A percentile compares a stretch with the other conserved stretches of the same genome.
phyloP scores from a whole-genome alignment of 1,140 invertebrate species.

The Formica selysi region DNA sequence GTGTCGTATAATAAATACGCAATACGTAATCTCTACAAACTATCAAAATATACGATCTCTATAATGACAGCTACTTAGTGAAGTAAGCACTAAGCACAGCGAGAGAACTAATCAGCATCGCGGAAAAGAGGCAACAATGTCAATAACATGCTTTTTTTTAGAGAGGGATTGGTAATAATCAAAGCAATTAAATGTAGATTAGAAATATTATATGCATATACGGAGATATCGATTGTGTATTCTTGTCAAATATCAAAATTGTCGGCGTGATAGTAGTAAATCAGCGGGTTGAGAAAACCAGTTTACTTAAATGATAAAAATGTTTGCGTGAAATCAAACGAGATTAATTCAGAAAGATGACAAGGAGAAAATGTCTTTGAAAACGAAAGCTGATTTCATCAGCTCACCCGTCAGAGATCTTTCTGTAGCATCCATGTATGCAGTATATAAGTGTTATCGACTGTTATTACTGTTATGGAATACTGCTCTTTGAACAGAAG shows the following conservation, averaged over 20 bases:
- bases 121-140: too few relatives aligned
- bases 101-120: too few relatives aligned
- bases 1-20: too few relatives aligned
- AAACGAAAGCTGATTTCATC: slow-evolving; percentile 49
- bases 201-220: too few relatives aligned
- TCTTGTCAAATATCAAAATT: slow-evolving; percentile 1
- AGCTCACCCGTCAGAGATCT: slow-evolving; percentile 26
- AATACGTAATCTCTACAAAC: too few relatives aligned
- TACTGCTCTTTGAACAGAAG: slow-evolving; percentile 1
- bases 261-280: slow-evolving; percentile 2
- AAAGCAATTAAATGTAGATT: background rate
- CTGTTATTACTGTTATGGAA: slow-evolving; percentile 45
- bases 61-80: too few relatives aligned
- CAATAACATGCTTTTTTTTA: too few relatives aligned
- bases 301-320: slow-evolving; percentile 72
- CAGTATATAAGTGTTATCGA: background rate
- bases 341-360: slow-evolving; percentile 29
- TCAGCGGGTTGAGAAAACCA: background rate
- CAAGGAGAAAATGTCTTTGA: slow-evolving; percentile 33
- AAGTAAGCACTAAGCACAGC: too few relatives aligned
- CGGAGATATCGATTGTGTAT: background rate
- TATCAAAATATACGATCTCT: too few relatives aligned
- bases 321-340: slow-evolving; percentile 58
- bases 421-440: background rate
- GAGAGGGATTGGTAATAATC: background rate